A percentile compares a stretch with the other conserved stretches of the same genome.
Evolutionary conservation across 1,140 invertebrate genomes (phyloP).

Genomic region (Subanguina moxae): DNA sequence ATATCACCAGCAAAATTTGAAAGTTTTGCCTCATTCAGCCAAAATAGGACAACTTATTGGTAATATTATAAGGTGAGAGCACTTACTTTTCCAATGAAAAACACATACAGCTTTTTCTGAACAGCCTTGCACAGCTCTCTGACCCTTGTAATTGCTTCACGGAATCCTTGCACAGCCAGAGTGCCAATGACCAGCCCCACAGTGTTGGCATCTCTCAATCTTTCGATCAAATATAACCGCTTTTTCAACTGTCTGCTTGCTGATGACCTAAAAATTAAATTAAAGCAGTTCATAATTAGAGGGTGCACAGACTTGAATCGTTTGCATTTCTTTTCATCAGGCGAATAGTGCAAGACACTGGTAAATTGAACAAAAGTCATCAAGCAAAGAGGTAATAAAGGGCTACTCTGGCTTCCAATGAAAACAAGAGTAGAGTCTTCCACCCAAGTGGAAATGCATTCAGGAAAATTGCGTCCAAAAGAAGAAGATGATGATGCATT

Average conservation of each 20-base stretch:
- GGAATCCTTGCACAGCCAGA: slow-evolving; percentile 28
- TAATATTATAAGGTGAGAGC: no score
- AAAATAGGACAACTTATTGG: slow-evolving; percentile 1
- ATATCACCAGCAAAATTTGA: slow-evolving; percentile 49
- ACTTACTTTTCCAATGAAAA: slow-evolving; percentile 46
- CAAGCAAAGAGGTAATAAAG: slow-evolving; percentile 42
- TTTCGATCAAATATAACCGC: slow-evolving; percentile 49
- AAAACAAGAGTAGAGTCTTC: slow-evolving; percentile 29
- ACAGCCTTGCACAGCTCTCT: slow-evolving; percentile 41
- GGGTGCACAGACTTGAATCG: background rate
- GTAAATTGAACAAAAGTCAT: slow-evolving; percentile 43
- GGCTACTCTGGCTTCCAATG: slow-evolving; percentile 35
- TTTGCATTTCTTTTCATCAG: slow-evolving; percentile 2
- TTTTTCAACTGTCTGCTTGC: slow-evolving; percentile 29
- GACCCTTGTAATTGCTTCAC: slow-evolving; percentile 38
- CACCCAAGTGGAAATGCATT: background rate
- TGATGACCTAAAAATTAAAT: slow-evolving; percentile 25
- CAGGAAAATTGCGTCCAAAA: slow-evolving; percentile 5
- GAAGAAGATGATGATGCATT: slow-evolving; percentile 9
- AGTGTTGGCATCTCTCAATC: slow-evolving; percentile 45
- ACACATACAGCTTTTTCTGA: slow-evolving; percentile 47
- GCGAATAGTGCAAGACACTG: slow-evolving; percentile 31
- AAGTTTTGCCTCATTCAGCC: slow-evolving; percentile 48
- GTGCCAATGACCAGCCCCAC: slow-evolving; percentile 50
- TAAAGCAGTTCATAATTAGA: background rate